These are phyloP conservation scores for Semaprochilodus insignis DNA, from an alignment of 2,797 vertebrate species.

Conservation along the genomic window DNA sequence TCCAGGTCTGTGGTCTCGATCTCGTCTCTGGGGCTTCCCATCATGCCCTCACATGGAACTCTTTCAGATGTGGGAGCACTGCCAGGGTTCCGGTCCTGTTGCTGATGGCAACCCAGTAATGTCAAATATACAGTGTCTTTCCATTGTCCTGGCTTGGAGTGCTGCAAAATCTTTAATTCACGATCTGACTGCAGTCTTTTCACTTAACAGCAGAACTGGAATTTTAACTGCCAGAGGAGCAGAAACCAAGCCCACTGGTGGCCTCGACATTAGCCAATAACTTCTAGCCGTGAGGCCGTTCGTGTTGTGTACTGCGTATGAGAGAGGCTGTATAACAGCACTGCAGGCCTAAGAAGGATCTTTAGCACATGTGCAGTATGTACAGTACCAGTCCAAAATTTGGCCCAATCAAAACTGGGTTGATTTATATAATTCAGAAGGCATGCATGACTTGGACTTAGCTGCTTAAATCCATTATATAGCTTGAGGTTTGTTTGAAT, in stretches of 20 bases:
- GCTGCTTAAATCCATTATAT: no score
- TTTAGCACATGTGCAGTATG: background rate
- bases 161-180: constrained; percentile 42
- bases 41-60: constrained; percentile 69
- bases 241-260: background rate
- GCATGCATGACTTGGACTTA: background rate
- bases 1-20: constrained; percentile 63
- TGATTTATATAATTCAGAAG: background rate
- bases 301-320: background rate
- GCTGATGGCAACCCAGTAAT: constrained; percentile 70
- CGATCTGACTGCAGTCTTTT: constrained; percentile 23
- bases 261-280: background rate
- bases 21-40: constrained; percentile 68
- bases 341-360: background rate
- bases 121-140: constrained; percentile 61
- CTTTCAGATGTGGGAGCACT: constrained; percentile 69
- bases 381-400: background rate
- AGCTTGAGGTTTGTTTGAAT: no score
- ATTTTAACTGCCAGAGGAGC: constrained; percentile 14
- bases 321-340: background rate
- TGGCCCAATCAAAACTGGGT: no score
- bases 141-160: constrained; percentile 50
- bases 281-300: background rate
- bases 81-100: constrained; percentile 67
- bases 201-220: constrained; percentile 13